Evolutionary conservation across 2,797 vertebrate genomes (phyloP).

Genomic region (Tachyglossus aculeatus): DNA sequence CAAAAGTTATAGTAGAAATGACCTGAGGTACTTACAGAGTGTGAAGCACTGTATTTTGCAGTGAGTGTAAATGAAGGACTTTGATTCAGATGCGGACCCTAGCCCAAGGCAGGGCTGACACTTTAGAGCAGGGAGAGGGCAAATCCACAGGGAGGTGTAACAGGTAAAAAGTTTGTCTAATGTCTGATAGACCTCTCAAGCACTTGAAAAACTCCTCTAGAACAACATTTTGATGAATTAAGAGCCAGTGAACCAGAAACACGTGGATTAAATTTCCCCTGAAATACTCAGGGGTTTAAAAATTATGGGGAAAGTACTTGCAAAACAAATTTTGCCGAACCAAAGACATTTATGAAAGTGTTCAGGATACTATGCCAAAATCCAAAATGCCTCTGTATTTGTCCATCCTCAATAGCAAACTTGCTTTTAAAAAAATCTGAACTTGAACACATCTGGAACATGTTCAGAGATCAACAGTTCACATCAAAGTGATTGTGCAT

Average conservation of each 20-base stretch:
- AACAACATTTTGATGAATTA: constrained; percentile 38
- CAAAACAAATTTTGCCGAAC: constrained; percentile 32
- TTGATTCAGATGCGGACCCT: too few relatives aligned
- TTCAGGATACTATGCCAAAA: constrained; percentile 17
- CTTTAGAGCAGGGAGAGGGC: neutral
- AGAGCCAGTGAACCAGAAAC: constrained; percentile 48
- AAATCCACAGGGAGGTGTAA: constrained; percentile 17
- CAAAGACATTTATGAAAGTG: neutral
- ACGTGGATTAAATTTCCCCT: constrained; percentile 44
- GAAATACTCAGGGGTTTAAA: constrained; percentile 40
- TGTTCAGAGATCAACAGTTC: constrained; percentile 24
- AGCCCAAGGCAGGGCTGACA: too few relatives aligned
- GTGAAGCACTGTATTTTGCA: too few relatives aligned
- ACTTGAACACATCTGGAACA: constrained; percentile 39
- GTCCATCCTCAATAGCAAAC: constrained; percentile 5
- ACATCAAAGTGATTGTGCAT: constrained; percentile 40
- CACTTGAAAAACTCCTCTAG: constrained; percentile 28
- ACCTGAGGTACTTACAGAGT: too few relatives aligned
- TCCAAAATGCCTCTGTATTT: neutral
- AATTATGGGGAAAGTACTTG: constrained; percentile 22
- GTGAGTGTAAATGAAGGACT: too few relatives aligned
- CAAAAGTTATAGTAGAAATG: too few relatives aligned
- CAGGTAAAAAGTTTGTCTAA: constrained; percentile 19
- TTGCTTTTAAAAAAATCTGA: constrained; percentile 8
- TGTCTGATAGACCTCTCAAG: constrained; percentile 37